These are phyloP conservation scores for Megaceryle maxima DNA, from an alignment of 2,113 vertebrate genomes.

Conservation along the genomic window DNA sequence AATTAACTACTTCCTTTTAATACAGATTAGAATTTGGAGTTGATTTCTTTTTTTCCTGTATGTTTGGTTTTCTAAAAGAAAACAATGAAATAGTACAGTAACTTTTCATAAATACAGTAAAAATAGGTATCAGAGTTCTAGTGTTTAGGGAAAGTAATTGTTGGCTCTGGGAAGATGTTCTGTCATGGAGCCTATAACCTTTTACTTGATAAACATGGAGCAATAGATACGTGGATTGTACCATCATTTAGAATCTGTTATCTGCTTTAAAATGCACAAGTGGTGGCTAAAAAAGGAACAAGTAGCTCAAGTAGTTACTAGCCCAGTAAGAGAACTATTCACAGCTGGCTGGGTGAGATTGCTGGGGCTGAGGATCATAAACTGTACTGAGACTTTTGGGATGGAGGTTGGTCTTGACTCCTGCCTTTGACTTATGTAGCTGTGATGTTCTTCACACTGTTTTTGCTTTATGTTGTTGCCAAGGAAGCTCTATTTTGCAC, in stretches of 20 bases:
- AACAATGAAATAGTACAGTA: background rate
- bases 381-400: background rate
- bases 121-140: background rate
- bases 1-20: background rate
- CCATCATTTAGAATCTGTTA: background rate
- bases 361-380: background rate
- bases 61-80: background rate
- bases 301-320: background rate
- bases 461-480: background rate
- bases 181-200: background rate
- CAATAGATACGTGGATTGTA: background rate
- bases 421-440: fast-evolving
- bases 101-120: background rate
- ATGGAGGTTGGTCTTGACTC: background rate
- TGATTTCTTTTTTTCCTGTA: background rate
- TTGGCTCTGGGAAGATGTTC: background rate
- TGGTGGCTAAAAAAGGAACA: background rate
- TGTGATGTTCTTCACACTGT: background rate
- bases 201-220: background rate
- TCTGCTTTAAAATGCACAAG: background rate
- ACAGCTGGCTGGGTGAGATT: background rate
- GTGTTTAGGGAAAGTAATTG: background rate
- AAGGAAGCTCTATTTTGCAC: background rate
- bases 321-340: background rate
- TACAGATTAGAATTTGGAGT: background rate